Percentiles rank a stretch among this genome's conserved stretches.
Conservation (phyloP, 2,888 invertebrate genomes). For the Cancer borealis region DNA sequence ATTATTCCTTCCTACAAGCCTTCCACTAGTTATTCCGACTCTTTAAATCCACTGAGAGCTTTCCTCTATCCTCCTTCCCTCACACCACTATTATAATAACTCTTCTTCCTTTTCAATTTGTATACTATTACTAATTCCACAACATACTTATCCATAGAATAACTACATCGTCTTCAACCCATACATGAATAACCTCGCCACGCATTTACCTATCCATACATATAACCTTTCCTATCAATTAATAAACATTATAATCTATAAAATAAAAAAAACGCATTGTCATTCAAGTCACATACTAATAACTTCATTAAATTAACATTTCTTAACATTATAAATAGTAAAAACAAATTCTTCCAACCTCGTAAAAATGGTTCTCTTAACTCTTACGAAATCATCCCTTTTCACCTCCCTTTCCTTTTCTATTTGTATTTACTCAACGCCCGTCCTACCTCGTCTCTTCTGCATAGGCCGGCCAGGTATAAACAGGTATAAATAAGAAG, state of each 20-base stretch:
- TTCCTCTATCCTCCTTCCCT: too few relatives aligned
- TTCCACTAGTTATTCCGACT: too few relatives aligned
- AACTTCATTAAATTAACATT: neutral
- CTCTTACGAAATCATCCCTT: neutral
- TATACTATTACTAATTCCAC: too few relatives aligned
- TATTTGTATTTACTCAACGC: neutral
- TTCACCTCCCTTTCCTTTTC: neutral
- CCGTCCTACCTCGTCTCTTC: neutral
- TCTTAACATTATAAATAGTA: neutral
- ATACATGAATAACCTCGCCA: too few relatives aligned
- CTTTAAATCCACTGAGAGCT: too few relatives aligned
- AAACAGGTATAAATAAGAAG: neutral
- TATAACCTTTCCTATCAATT: neutral
- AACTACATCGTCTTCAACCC: too few relatives aligned
- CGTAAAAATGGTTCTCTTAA: neutral
- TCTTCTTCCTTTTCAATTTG: too few relatives aligned
- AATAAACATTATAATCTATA: neutral
- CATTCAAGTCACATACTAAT: neutral
- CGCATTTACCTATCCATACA: too few relatives aligned
- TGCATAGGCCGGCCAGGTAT: neutral
- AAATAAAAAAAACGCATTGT: neutral
- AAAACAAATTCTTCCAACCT: neutral
- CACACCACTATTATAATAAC: too few relatives aligned
- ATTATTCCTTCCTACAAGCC: too few relatives aligned
- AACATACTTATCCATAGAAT: neutral